Conservation (phyloP, 92 coral and sea anemone genomes). For the Porites rus region DNA sequence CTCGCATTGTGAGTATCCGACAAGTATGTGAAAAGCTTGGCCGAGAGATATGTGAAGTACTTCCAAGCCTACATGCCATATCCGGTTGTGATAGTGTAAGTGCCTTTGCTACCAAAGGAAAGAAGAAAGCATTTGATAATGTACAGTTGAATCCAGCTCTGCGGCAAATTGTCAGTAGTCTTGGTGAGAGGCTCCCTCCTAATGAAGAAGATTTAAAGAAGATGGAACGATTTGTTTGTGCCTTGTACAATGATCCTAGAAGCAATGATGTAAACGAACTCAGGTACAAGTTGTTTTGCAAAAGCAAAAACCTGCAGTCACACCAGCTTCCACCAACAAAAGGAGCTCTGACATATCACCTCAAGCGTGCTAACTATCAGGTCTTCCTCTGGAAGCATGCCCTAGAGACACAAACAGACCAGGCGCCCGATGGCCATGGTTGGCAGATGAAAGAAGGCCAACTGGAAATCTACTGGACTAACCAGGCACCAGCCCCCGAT, state of each 20-base stretch:
- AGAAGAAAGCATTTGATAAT: slow-evolving; percentile 34
- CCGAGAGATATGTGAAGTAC: slow-evolving; percentile 33
- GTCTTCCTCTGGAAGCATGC: neutral
- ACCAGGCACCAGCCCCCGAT: slow-evolving; percentile 51
- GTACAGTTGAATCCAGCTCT: slow-evolving; percentile 13
- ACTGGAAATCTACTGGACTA: slow-evolving; percentile 52
- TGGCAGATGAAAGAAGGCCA: slow-evolving; percentile 46
- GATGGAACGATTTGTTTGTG: slow-evolving; percentile 44
- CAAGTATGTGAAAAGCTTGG: slow-evolving; percentile 44
- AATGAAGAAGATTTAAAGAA: neutral
- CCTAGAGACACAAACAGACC: slow-evolving; percentile 22
- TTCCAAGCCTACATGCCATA: slow-evolving; percentile 38
- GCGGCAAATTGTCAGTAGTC: neutral
- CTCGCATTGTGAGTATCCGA: slow-evolving; percentile 35
- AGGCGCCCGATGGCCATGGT: slow-evolving; percentile 57
- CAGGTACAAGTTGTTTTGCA: slow-evolving; percentile 62
- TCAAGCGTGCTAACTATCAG: slow-evolving; percentile 68
- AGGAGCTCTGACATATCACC: slow-evolving; percentile 52
- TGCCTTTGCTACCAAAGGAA: slow-evolving; percentile 48
- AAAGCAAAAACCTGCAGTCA: slow-evolving; percentile 64
- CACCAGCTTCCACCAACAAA: slow-evolving; percentile 69
- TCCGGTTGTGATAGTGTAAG: slow-evolving; percentile 53
- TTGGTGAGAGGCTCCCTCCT: slow-evolving; percentile 17
- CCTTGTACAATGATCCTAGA: slow-evolving; percentile 34
- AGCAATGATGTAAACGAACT: slow-evolving; percentile 45